These are phyloP conservation scores for Phalloptychus januarius DNA, from an alignment of 2,797 vertebrate species.

Conservation along the genomic window DNA sequence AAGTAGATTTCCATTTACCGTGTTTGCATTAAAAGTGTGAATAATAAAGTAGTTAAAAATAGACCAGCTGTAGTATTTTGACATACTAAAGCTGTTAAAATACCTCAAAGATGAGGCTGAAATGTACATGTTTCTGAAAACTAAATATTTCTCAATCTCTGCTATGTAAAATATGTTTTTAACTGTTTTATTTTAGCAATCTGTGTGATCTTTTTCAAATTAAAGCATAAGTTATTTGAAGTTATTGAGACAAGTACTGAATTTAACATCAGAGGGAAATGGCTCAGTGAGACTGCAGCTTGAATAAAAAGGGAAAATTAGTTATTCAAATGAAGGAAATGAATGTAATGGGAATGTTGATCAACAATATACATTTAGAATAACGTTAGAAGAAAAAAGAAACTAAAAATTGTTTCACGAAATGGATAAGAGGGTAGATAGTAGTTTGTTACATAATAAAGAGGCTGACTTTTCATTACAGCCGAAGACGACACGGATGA, in stretches of 20 bases:
- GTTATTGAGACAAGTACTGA: neutral
- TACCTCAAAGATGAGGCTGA: neutral
- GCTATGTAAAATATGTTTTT: neutral
- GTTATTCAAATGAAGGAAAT: neutral
- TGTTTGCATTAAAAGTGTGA: neutral
- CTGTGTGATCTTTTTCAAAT: neutral
- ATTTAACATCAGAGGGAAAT: neutral
- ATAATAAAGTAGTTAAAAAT: neutral
- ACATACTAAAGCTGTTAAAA: no score
- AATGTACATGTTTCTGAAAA: neutral
- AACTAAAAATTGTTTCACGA: neutral
- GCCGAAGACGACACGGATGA: neutral
- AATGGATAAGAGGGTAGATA: neutral
- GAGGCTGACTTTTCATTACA: slow-evolving; percentile 15
- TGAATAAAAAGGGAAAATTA: neutral
- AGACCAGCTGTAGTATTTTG: neutral
- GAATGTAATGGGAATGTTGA: neutral
- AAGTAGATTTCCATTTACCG: neutral
- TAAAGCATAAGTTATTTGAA: neutral
- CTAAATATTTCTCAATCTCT: neutral
- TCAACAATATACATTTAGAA: neutral
- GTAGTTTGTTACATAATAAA: neutral
- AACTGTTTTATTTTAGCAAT: neutral
- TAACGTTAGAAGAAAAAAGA: neutral
- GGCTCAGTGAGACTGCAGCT: neutral